Evolutionary conservation across 30 jellyfish, hydroid and myxozoan species (phyloP), one percentile per base, ranked within the genome.

Genomic region (Turritopsis rubra): DNA sequence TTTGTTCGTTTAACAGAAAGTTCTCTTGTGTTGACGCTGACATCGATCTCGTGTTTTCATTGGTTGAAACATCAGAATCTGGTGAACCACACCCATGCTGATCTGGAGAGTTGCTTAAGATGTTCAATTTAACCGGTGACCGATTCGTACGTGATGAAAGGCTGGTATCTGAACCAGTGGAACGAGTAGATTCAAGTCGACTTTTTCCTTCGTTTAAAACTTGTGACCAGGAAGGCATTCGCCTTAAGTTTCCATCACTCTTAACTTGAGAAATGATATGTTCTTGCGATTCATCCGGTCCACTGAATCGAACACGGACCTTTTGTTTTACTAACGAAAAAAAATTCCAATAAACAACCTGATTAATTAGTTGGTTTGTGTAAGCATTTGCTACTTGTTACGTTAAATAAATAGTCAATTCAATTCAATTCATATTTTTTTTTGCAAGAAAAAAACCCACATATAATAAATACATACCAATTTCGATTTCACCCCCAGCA

Each of bases 401-500:
- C n/a, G n/a, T n/a, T n/a, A n/a, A n/a, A n/a, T n/a, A n/a, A n/a
- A n/a, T n/a, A n/a, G n/a, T n/a, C n/a, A n/a, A n/a, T n/a, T n/a
- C n/a, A n/a, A n/a, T n/a, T n/a, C n/a, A n/a, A n/a, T n/a, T n/a
- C n/a, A n/a, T n/a, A n/a, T n/a, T n/a, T n/a, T n/a, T n/a, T n/a
- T 41, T 13, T 41, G 60, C 13, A 41, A 3, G 60, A 3, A 13
- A 13, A 41, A 41, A 41, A 41, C 13, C 5, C 5, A 5, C 13
- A 41, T 3, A 41, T 3, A 5, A 21, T 25, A 25, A 16, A 82
- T 16, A 25, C 75, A 27, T 82, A 82, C 88, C 88, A 82, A n/a
- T 1, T 66, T 82, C 88, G 17, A 22, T 94, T 22, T 87, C 95
- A 29, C 82, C 68, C 72, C 52, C 65, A n/a, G 88, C 86, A n/a